Base-by-base conservation (phyloP, 1,140 invertebrate species). In the Radopholus similis region DNA sequence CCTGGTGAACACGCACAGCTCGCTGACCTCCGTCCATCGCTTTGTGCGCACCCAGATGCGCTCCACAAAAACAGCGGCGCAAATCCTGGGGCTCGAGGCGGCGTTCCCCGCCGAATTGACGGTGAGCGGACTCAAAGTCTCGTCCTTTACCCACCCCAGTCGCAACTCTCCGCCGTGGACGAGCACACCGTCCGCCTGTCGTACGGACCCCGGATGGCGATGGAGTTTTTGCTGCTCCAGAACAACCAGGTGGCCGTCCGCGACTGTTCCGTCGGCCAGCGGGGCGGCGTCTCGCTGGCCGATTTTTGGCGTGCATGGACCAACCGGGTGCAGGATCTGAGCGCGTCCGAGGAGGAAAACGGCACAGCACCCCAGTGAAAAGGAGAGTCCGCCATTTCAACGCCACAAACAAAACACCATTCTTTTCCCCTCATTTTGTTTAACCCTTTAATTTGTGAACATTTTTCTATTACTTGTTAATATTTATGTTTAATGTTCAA, bases 171-270 rank as follows among this genome's bases (percentile, higher is more conserved):
- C 23, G 21, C 55, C 18, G n/a, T 70, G 9, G 54, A 60, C 13
- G 66, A 70, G 23, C 28, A 32, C 15, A 53, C 34, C 35, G 28
- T 70, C 30, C 68, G 68, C 26, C 68, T 70, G 2, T 64, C 68
- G 4, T 72, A 70, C 49, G 68, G 68, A 0, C 32, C 63, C 5
- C 21, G 23, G 23, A 23, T 56, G 34, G 30, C 49, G 30, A 49
- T 72, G 38, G 68, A 70, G 32, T 70, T 70, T 60, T 56, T 70
- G n/a, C 37, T 70, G 13, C 32, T 70, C 9, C 34, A 71, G n/a
- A 66, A 70, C 15, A 70, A 70, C 28, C 68, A 49, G 5, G 69
- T 70, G 21, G 68, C 68, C 6, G 51, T 71, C 15, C 63, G 66
- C 30, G 66, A 68, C 30, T 64, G 44, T 34, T 63, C 56, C 34